Percentiles rank a stretch among this genome's conserved stretches.
These are phyloP conservation scores for Tor tambroides DNA, from an alignment of 2,113 vertebrate species.

Conservation along the genomic window DNA sequence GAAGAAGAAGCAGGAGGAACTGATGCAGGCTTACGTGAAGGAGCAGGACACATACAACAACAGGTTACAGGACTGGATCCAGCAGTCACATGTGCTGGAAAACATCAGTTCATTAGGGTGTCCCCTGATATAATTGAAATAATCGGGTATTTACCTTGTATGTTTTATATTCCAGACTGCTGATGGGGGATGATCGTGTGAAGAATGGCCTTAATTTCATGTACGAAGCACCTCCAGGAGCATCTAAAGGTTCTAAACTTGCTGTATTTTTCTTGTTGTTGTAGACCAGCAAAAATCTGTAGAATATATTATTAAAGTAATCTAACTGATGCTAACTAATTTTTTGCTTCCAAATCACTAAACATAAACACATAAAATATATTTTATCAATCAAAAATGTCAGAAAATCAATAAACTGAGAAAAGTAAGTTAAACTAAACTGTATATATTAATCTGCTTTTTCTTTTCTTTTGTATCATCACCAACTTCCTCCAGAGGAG, in stretches of 20 bases:
- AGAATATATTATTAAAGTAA: not conserved
- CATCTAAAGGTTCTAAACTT: conserved; percentile 85
- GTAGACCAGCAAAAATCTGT: not conserved
- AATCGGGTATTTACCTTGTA: not conserved
- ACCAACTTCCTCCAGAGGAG: conserved; percentile 81
- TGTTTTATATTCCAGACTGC: conserved; percentile 76
- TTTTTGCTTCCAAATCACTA: not conserved
- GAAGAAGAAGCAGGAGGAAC: conserved; percentile 95
- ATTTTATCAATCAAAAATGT: not conserved
- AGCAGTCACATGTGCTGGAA: not conserved
- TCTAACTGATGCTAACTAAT: not conserved
- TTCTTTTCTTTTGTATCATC: not conserved
- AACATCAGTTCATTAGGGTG: too few species aligned
- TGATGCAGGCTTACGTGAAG: conserved; percentile 96
- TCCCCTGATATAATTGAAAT: not conserved
- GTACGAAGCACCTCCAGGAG: conserved; percentile 98
- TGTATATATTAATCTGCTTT: not conserved
- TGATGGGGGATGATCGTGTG: conserved; percentile 98
- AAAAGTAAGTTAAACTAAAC: not conserved
- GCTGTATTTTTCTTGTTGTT: not conserved
- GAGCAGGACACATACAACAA: conserved; percentile 98
- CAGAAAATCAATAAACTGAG: not conserved
- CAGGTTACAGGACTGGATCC: conserved; percentile 75
- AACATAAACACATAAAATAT: not conserved
- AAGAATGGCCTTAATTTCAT: conserved; percentile 99